Base-by-base conservation (phyloP, 2,888 invertebrate genomes). In the Stenotaenia linearis region DNA sequence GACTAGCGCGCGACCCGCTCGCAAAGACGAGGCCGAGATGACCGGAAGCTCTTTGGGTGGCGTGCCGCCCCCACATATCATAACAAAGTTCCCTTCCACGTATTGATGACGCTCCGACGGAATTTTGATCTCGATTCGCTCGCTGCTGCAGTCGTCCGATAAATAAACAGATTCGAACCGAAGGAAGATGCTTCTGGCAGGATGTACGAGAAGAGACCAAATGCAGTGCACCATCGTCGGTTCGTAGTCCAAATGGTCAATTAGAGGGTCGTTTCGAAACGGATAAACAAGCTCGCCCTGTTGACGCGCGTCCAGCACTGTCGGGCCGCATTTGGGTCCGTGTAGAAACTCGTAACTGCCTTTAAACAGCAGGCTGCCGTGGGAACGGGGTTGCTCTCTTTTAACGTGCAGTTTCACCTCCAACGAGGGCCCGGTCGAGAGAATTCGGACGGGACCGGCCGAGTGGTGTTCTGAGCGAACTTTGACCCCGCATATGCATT, bases 341-440 rank as follows among this genome's bases (percentile, higher is more conserved):
- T 96, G 95, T 0, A 95, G 93, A 84, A 96, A 96, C 85, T 95
- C 94, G 85, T 94, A 96, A 5, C 90, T 90, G 0, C 95, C 96
- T 86, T 94, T 92, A 84, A 96, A 95, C 4, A 96, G 88, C 0
- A 95, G 92, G 10, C 56, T 78, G 75, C 32, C 40, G 91, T 90
- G 1, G 92, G 90, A 84, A 61, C 45, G 45, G 76, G 94, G 93
- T 85, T 95, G 96, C 86, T 92, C 92, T 15, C 92, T 92, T 84
- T 95, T 95, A 0, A 96, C 91, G 56, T 93, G 91, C 82, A 96
- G 88, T 84, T 93, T 93, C 15, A 95, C 89, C 83, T 94, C 93
- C 78, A 95, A 88, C 79, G 91, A 91, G 85, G 94, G 35, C 1
- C 93, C 93, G 15, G 91, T 90, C 0, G 94, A 94, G 0, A 94